phyloP scores from a whole-genome alignment of 2,888 invertebrate species.

The Eledone cirrhosa region DNA sequence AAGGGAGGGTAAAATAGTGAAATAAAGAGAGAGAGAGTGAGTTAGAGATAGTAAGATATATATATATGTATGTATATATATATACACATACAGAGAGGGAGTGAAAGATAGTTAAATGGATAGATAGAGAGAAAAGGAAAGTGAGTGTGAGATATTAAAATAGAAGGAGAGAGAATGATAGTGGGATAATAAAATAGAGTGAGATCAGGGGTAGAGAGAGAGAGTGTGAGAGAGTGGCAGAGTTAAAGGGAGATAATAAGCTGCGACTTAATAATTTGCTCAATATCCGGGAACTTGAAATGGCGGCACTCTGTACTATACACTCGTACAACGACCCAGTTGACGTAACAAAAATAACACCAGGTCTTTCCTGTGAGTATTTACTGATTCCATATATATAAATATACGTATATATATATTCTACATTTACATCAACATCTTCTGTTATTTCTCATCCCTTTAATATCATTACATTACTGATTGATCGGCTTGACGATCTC shows the following conservation, averaged over 20 bases:
- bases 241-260: constrained; percentile 25
- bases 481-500: no score
- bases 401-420: no score
- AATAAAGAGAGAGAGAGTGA: background rate
- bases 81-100: background rate
- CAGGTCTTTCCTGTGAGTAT: constrained; percentile 23
- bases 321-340: constrained; percentile 25
- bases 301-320: constrained; percentile 25
- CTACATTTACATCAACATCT: background rate
- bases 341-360: constrained; percentile 23
- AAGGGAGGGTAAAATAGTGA: background rate
- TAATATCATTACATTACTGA: no score
- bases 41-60: no score
- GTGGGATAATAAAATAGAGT: background rate
- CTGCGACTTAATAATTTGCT: constrained; percentile 10
- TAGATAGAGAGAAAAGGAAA: background rate
- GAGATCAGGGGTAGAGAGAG: background rate
- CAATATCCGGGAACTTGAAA: constrained; percentile 28
- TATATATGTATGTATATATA: background rate
- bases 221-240: background rate
- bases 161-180: background rate
- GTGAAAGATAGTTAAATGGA: background rate
- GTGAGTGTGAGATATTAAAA: no score
- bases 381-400: background rate
- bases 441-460: background rate